Evolutionary conservation across 2,797 vertebrate genomes (phyloP).

Genomic region (Coccyzus lansbergi): DNA sequence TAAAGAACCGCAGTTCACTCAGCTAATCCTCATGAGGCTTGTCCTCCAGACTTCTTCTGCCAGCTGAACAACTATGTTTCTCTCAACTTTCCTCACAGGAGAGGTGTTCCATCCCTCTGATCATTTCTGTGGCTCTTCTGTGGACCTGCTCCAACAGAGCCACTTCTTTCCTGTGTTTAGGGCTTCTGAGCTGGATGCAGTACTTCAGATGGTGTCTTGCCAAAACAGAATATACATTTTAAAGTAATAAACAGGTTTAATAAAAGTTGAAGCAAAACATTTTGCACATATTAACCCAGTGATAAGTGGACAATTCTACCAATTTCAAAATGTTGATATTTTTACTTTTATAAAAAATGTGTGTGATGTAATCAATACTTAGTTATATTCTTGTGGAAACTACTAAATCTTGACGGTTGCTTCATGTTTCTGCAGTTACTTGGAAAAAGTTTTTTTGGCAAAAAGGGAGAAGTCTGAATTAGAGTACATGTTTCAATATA

Average conservation of each 20-base stretch:
- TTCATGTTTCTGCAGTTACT: not conserved
- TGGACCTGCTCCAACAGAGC: no score
- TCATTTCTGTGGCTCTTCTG: no score
- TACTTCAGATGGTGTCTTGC: no score
- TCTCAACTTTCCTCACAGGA: no score
- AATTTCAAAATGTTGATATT: not conserved
- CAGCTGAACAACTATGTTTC: no score
- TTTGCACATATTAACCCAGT: not conserved
- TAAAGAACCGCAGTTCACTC: no score
- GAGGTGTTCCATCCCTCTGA: no score
- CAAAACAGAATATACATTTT: not conserved
- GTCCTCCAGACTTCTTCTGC: no score
- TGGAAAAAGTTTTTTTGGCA: not conserved
- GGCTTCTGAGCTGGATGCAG: no score
- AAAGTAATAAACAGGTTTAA: not conserved
- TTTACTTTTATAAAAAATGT: not conserved
- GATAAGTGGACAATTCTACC: not conserved
- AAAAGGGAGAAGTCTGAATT: not conserved
- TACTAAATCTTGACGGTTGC: not conserved
- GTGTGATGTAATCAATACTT: not conserved
- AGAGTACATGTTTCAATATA: not conserved
- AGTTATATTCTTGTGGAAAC: not conserved
- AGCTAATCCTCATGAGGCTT: no score
- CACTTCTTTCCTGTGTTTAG: no score
- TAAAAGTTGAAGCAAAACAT: not conserved